Evolutionary conservation across 1,140 invertebrate genomes (phyloP).

Genomic region (Lepeophtheirus salmonis): DNA sequence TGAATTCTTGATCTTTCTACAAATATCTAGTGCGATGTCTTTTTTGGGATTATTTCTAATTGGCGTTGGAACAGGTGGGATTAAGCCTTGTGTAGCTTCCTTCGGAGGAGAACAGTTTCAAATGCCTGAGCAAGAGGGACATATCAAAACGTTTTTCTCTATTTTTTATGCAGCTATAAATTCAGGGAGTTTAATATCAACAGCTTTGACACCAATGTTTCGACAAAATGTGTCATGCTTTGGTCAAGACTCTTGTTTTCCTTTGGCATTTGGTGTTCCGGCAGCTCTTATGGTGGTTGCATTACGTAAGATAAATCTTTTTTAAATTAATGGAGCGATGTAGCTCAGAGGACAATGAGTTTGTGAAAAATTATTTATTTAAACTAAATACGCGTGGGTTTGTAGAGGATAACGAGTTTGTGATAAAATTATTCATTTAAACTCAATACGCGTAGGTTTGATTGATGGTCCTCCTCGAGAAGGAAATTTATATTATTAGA

Average conservation of each 20-base stretch:
- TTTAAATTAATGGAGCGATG: no score
- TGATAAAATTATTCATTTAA: no score
- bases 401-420: no score
- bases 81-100: slow-evolving; percentile 89
- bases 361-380: no score
- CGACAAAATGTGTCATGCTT: slow-evolving; percentile 61
- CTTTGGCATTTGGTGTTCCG: slow-evolving; percentile 76
- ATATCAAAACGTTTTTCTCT: slow-evolving; percentile 15
- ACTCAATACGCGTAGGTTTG: no score
- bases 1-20: no score
- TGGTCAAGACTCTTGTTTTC: slow-evolving; percentile 57
- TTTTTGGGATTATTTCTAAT: slow-evolving; percentile 59
- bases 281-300: slow-evolving; percentile 63
- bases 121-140: slow-evolving; percentile 10
- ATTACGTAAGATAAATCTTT: no score
- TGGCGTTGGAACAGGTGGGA: slow-evolving; percentile 77
- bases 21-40: no score
- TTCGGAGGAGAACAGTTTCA: slow-evolving; percentile 48
- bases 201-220: slow-evolving; percentile 67
- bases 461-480: no score
- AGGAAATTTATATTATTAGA: no score
- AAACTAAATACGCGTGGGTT: no score
- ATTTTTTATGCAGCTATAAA: slow-evolving; percentile 82
- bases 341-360: no score
- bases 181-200: slow-evolving; percentile 70